Evolutionary conservation across 2,888 invertebrate genomes (phyloP).

Genomic region (Marasmarcha lunaedactyla): DNA sequence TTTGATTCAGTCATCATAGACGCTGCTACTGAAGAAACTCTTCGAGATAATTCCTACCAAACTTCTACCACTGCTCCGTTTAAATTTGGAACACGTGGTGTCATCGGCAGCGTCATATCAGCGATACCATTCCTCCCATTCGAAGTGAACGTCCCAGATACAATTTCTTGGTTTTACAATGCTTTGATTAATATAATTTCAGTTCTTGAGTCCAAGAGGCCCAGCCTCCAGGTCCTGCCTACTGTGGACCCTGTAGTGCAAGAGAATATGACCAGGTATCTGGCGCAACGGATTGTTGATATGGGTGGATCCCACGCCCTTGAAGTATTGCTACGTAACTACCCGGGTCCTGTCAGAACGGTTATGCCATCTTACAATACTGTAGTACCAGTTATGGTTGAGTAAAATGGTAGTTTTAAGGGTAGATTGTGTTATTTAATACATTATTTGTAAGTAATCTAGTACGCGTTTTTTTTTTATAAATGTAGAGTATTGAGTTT

Average conservation of each 20-base stretch:
- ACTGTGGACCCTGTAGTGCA: not conserved
- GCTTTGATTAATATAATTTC: conserved; percentile 39
- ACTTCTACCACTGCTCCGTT: conserved; percentile 26
- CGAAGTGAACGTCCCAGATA: conserved; percentile 74
- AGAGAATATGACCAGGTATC: not conserved
- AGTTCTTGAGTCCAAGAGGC: conserved; percentile 34
- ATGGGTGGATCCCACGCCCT: not conserved
- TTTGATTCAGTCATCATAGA: conserved; percentile 39
- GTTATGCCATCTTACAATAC: no score
- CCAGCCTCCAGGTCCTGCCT: conserved; percentile 1
- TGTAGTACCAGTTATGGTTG: no score
- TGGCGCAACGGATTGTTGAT: not conserved
- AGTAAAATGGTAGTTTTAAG: no score
- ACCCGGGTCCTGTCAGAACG: not conserved
- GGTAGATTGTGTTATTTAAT: no score
- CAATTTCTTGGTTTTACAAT: conserved; percentile 51
- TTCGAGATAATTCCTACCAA: conserved; percentile 14
- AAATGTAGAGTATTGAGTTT: no score
- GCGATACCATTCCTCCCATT: conserved; percentile 70
- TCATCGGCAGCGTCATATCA: conserved; percentile 61
- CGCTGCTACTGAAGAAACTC: conserved; percentile 20
- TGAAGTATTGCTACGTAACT: not conserved
- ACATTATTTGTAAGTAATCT: no score
- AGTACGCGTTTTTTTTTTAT: no score
- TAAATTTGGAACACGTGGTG: conserved; percentile 29